These are phyloP conservation scores for Ispidina lecontei DNA, from an alignment of 2,797 vertebrate genomes.

Conservation along the genomic window DNA sequence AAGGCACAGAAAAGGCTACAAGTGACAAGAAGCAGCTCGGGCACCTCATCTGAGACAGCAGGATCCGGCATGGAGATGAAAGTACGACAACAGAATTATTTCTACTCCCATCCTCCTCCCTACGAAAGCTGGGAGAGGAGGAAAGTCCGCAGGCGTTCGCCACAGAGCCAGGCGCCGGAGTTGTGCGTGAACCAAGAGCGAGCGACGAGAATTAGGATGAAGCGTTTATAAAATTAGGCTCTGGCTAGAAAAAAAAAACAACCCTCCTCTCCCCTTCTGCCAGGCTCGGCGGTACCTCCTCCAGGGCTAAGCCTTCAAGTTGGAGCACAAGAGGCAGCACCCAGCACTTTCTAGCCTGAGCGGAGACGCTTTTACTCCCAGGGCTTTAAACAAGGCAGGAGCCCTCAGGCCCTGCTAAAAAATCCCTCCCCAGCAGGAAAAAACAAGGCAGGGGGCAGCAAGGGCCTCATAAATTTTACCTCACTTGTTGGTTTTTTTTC, in stretches of 20 bases:
- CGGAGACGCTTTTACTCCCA: neutral
- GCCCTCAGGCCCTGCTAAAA: slow-evolving; percentile 39
- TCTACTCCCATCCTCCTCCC: slow-evolving; percentile 8
- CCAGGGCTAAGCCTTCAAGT: slow-evolving; percentile 8
- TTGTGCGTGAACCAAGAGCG: neutral
- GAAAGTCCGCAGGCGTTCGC: slow-evolving; percentile 17
- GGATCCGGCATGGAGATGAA: neutral
- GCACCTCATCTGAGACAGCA: neutral
- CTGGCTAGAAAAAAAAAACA: neutral
- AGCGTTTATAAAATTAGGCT: neutral
- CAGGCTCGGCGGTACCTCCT: neutral
- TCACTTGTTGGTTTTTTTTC: too few relatives aligned
- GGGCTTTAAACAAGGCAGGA: neutral
- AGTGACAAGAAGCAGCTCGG: neutral
- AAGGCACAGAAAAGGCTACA: neutral
- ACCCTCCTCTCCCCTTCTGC: neutral
- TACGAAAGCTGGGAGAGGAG: neutral
- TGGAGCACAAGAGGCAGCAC: slow-evolving; percentile 7
- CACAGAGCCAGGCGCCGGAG: slow-evolving; percentile 24
- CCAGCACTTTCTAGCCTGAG: neutral
- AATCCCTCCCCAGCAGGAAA: neutral
- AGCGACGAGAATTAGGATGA: neutral
- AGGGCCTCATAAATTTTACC: too few relatives aligned
- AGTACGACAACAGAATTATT: neutral
- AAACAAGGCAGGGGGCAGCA: neutral